Evolutionary conservation across 2,888 invertebrate species (phyloP).

Genomic region (Linnaemya vulpina): DNA sequence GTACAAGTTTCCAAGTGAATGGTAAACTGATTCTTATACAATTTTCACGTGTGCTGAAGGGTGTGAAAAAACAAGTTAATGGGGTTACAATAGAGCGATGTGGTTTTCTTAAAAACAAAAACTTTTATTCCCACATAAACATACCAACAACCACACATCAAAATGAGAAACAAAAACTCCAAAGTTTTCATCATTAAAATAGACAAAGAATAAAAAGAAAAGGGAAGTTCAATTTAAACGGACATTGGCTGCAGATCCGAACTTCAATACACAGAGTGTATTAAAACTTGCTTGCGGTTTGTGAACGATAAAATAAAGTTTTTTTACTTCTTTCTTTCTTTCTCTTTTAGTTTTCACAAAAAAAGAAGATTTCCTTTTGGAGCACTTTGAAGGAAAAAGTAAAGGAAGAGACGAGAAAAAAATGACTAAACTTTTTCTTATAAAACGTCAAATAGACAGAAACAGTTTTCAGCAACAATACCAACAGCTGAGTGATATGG

Average conservation of each 20-base stretch:
- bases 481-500: slow-evolving; percentile 23
- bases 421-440: slow-evolving; percentile 49
- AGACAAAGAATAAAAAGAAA: background rate
- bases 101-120: slow-evolving; percentile 35
- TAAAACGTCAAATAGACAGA: slow-evolving; percentile 30
- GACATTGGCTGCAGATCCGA: slow-evolving; percentile 51
- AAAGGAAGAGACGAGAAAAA: slow-evolving; percentile 10
- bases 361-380: slow-evolving; percentile 62
- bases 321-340: slow-evolving; percentile 4
- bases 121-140: slow-evolving; percentile 28
- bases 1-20: background rate
- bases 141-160: slow-evolving; percentile 39
- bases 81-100: slow-evolving; percentile 39
- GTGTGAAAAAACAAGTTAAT: background rate
- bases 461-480: slow-evolving; percentile 19
- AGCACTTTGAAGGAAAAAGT: slow-evolving; percentile 28
- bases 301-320: slow-evolving; percentile 66
- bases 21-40: background rate
- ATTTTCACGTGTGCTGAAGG: background rate
- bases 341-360: slow-evolving; percentile 19
- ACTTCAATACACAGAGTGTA: slow-evolving; percentile 47
- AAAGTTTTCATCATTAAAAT: slow-evolving; percentile 47
- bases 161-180: slow-evolving; percentile 32
- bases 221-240: slow-evolving; percentile 55
- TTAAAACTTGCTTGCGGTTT: slow-evolving; percentile 68